Conservation (phyloP, 2,888 invertebrate species). For the Cephus runcator region DNA sequence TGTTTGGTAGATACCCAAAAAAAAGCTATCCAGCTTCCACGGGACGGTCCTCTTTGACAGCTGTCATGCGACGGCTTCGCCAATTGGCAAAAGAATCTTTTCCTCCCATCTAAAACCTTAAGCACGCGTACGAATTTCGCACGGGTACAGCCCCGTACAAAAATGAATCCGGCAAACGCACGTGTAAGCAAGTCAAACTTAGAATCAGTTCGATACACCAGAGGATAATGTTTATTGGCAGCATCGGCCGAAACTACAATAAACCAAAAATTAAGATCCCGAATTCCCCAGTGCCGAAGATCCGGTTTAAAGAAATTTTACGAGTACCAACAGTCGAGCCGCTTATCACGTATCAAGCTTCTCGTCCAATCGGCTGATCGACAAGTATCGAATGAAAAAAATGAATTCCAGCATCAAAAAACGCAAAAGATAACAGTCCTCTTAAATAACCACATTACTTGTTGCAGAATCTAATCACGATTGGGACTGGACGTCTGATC, state of each 20-base stretch:
- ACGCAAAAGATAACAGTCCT: not conserved
- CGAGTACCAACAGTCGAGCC: not conserved
- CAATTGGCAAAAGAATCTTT: not conserved
- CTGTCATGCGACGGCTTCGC: not conserved
- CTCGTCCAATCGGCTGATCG: no score
- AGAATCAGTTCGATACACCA: not conserved
- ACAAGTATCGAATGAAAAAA: not conserved
- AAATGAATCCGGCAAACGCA: not conserved
- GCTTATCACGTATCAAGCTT: no score
- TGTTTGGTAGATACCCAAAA: not conserved
- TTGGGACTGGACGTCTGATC: slow-evolving; percentile 73
- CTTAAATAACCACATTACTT: not conserved
- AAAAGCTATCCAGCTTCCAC: not conserved
- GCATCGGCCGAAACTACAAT: not conserved
- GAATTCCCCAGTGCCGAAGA: not conserved
- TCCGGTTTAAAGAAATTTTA: not conserved
- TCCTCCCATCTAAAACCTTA: not conserved
- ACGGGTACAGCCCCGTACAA: no score
- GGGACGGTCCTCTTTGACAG: not conserved
- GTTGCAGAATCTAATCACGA: slow-evolving; percentile 19
- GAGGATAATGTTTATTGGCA: not conserved
- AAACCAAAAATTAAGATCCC: not conserved
- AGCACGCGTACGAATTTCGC: not conserved
- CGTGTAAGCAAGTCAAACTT: not conserved
- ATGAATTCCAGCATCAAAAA: not conserved